Base-by-base conservation (phyloP, 2,888 invertebrate genomes). In the Drosophila picticornis region DNA sequence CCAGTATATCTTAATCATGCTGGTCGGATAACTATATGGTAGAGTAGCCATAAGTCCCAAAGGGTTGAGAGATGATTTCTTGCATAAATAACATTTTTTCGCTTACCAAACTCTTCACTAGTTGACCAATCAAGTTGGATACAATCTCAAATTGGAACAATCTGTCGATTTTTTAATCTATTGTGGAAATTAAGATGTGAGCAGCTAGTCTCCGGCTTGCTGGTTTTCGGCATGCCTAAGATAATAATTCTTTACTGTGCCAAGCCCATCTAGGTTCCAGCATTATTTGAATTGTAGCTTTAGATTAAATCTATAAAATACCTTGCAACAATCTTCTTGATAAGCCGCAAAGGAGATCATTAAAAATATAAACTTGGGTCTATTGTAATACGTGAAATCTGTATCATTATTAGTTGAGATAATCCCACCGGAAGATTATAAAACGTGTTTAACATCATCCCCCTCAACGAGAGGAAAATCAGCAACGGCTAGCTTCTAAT, bases 401-500 rank as follows among this genome's bases (percentile, higher is more conserved):
- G 38, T 10, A n/a, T 19, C 9, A 38, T 10, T n/a, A 46, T 22
- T 46, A 13, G 13, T 22, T 46, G 13, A 22, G 22, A 46, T 13
- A 38, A 22, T 46, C 13, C 22, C 7, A 43, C 2, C 43, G n/a
- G 11, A n/a, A 22, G 43, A 43, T 43, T 22, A 11, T 10, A 19
- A n/a, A 46, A 25, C 4, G 22, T 9, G 16, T 13, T 19, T 16
- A 22, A 7, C 36, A 48, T 51, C 25, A 48, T 22, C 7, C 7
- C 22, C 22, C 13, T 22, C 36, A 67, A 48, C 48, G 36, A 31
- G 58, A 63, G 48, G n/a, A 52, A 56, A 22, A 51, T 27, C 36
- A 31, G 34, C 57, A 52, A 27, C 56, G 36, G 36, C 43, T 22
- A 62, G 76, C 78, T 46, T 77, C 64, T 46, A 29, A 52, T 64